Percentiles rank a stretch among this genome's conserved stretches.
Evolutionary conservation across 2,113 vertebrate genomes (phyloP).

Genomic region (Chrysochloris asiatica): DNA sequence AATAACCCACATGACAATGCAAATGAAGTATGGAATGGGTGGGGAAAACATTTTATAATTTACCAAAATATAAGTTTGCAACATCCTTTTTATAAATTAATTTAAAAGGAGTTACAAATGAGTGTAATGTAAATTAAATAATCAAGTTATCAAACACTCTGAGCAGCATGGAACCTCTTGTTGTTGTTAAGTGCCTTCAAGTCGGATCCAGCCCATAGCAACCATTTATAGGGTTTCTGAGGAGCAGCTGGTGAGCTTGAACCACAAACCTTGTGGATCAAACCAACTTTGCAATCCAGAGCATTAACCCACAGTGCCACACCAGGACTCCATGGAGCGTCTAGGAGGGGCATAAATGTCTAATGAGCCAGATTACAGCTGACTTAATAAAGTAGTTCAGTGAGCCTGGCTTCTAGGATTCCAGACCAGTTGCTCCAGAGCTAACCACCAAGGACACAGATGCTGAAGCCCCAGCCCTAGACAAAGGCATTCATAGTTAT

Average conservation of each 20-base stretch:
- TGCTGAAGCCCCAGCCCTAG: neutral
- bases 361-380: neutral
- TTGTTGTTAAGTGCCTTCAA: too few species aligned
- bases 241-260: too few species aligned
- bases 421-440: neutral
- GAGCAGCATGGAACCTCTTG: neutral
- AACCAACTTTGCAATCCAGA: too few species aligned
- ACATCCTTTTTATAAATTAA: neutral
- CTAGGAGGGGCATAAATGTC: neutral
- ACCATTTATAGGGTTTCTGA: too few species aligned
- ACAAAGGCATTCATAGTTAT: neutral
- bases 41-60: neutral
- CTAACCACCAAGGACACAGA: neutral
- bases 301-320: too few species aligned
- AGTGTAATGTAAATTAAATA: neutral
- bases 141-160: neutral
- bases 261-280: too few species aligned
- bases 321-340: neutral
- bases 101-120: slow-evolving; percentile 31
- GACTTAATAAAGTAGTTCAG: neutral
- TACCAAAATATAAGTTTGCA: slow-evolving; percentile 10
- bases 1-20: neutral
- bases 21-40: neutral
- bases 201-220: too few species aligned
- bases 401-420: neutral